A percentile compares a stretch with the other conserved stretches of the same genome.
Evolutionary conservation across 2,888 invertebrate species (phyloP).

Genomic region (Mythimna albipuncta): DNA sequence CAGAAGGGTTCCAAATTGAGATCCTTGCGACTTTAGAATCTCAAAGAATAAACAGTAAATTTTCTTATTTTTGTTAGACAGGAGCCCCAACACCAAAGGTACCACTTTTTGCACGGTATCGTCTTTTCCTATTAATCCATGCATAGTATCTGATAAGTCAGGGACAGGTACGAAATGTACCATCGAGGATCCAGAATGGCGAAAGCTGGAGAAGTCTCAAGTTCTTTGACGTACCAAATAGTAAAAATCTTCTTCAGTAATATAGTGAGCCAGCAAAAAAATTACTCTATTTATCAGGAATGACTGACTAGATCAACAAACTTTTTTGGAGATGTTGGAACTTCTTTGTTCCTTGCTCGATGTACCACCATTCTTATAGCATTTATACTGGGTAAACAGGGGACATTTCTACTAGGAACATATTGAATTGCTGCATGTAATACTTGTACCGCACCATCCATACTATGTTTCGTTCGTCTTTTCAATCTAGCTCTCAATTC

Average conservation of each 20-base stretch:
- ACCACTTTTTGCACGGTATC: too few species aligned
- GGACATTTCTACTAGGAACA: conserved; percentile 20
- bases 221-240: conserved; percentile 18
- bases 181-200: conserved; percentile 21
- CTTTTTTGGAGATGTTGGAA: too few species aligned
- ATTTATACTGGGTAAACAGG: conserved; percentile 25
- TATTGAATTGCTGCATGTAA: conserved; percentile 25
- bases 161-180: conserved; percentile 19
- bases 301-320: conserved; percentile 10
- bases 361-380: conserved; percentile 27
- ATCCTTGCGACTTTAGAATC: conserved; percentile 13
- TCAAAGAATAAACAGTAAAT: conserved; percentile 5
- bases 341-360: conserved; percentile 10
- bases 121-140: not conserved
- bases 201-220: conserved; percentile 16
- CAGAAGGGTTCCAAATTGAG: conserved; percentile 17
- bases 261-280: conserved; percentile 22
- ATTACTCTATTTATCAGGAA: conserved; percentile 24
- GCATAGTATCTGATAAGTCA: conserved; percentile 17
- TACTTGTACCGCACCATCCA: conserved; percentile 18
- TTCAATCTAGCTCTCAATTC: conserved; percentile 26
- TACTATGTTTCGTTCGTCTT: conserved; percentile 22
- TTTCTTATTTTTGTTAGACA: not conserved
- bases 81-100: too few species aligned
- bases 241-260: conserved; percentile 23